A percentile compares a stretch with the other conserved stretches of the same genome.
Evolutionary conservation across 2,797 vertebrate genomes (phyloP).

Genomic region (Bovichtus diacanthus): DNA sequence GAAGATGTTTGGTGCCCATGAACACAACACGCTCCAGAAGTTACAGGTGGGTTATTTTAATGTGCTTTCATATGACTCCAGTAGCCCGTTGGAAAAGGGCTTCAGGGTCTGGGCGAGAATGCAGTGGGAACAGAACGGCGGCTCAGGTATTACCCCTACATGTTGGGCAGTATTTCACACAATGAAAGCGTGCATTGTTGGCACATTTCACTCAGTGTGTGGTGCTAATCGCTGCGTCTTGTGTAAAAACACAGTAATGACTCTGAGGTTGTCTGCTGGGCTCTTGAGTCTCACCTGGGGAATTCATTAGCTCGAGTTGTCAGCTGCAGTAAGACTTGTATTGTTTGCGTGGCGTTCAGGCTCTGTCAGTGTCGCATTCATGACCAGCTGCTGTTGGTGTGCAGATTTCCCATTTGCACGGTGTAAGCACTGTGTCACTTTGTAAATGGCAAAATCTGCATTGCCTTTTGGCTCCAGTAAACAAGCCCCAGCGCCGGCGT

Average conservation of each 20-base stretch:
- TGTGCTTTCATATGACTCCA: too few relatives aligned
- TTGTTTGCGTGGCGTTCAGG: conserved; percentile 58
- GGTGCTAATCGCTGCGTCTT: conserved; percentile 43
- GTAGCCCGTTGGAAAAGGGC: too few relatives aligned
- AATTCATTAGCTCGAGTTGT: conserved; percentile 64
- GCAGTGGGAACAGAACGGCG: background rate
- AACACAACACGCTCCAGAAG: too few relatives aligned
- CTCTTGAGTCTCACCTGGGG: conserved; percentile 57
- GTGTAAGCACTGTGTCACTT: conserved; percentile 58
- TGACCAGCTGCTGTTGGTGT: conserved; percentile 76
- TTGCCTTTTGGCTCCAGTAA: conserved; percentile 64
- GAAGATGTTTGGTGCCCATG: too few relatives aligned
- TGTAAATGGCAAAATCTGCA: conserved; percentile 81
- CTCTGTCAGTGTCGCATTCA: conserved; percentile 67
- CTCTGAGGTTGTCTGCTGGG: conserved; percentile 38
- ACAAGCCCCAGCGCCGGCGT: conserved; percentile 55
- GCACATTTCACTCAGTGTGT: conserved; percentile 37
- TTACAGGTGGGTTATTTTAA: too few relatives aligned
- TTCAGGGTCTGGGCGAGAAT: background rate
- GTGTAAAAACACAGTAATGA: conserved; percentile 35
- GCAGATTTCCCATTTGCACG: conserved; percentile 71
- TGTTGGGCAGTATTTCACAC: conserved; percentile 33
- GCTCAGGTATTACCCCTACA: background rate
- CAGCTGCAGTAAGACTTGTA: conserved; percentile 47
- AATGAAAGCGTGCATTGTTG: conserved; percentile 19